Evolutionary conservation across 2,113 vertebrate genomes (phyloP).

Genomic region (Eulacestoma nigropectus): DNA sequence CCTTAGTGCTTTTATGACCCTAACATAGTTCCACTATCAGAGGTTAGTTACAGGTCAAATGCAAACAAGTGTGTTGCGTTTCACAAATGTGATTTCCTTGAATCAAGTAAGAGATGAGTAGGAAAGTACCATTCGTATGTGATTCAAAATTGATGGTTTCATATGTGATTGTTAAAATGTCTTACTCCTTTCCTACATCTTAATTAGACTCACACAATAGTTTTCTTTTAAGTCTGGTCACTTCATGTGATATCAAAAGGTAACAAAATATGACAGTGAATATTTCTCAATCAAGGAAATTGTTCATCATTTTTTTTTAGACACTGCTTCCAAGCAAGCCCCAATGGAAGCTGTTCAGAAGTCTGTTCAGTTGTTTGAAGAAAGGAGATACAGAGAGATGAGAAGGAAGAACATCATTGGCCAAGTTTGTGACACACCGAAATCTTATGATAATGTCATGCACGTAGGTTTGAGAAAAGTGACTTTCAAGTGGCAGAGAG

Average conservation of each 20-base stretch:
- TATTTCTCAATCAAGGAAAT: neutral
- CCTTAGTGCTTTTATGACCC: neutral
- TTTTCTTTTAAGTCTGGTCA: neutral
- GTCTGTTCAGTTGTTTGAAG: conserved; percentile 88
- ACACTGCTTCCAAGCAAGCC: conserved; percentile 82
- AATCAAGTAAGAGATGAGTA: neutral
- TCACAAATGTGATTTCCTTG: neutral
- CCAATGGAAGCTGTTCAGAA: conserved; percentile 90
- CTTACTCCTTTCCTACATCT: neutral
- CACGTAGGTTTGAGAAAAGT: conserved; percentile 97
- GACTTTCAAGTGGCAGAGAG: conserved; percentile 99
- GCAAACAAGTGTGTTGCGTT: neutral
- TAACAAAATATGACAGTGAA: neutral
- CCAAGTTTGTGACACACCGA: conserved; percentile 96
- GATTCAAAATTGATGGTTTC: neutral
- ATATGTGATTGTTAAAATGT: neutral
- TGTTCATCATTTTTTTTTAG: conserved; percentile 62
- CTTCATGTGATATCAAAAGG: neutral
- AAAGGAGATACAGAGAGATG: conserved; percentile 87
- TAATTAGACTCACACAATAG: neutral
- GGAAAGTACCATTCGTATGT: neutral
- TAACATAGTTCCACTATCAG: neutral
- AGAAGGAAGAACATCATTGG: conserved; percentile 95
- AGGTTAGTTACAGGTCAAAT: neutral
- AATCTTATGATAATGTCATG: conserved; percentile 96